Conservation (phyloP, 2,797 vertebrate genomes). For the Coregonus ussuriensis region DNA sequence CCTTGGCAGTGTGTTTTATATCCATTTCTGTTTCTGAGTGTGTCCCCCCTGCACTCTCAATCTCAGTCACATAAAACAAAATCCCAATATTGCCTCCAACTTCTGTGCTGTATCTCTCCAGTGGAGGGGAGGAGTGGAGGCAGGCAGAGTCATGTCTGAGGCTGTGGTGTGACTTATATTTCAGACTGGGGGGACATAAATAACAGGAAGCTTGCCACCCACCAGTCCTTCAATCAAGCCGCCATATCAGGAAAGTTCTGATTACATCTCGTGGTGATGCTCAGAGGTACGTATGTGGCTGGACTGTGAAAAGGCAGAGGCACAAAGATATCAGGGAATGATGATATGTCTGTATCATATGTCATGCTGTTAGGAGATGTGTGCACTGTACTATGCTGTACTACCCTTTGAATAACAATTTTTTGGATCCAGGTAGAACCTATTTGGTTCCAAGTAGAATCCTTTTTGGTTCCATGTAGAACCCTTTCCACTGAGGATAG, state of each 20-base stretch:
- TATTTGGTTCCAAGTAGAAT: too few species aligned
- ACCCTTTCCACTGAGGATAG: too few species aligned
- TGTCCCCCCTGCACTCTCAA: conserved; percentile 47
- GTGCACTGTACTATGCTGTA: background rate
- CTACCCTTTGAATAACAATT: too few species aligned
- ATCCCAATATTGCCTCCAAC: conserved; percentile 48
- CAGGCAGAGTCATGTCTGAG: conserved; percentile 52
- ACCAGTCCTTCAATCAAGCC: conserved; percentile 65
- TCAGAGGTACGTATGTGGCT: conserved; percentile 35
- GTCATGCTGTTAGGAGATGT: conserved; percentile 2
- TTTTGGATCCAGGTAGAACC: too few species aligned
- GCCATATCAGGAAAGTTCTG: conserved; percentile 60
- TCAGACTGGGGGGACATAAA: conserved; percentile 66
- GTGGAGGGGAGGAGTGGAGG: conserved; percentile 37
- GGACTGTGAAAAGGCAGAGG: conserved; percentile 52
- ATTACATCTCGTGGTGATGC: conserved; percentile 49
- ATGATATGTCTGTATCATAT: conserved; percentile 33
- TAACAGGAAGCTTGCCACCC: conserved; percentile 64
- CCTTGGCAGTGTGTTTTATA: conserved; percentile 44
- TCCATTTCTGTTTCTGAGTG: conserved; percentile 39
- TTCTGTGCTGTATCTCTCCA: conserved; percentile 42
- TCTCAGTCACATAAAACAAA: conserved; percentile 63
- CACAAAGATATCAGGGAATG: conserved; percentile 17
- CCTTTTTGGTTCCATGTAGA: too few species aligned
- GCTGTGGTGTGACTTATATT: conserved; percentile 69